These are phyloP conservation scores for Uria aalge DNA, from an alignment of 2,113 vertebrate species.

Conservation along the genomic window DNA sequence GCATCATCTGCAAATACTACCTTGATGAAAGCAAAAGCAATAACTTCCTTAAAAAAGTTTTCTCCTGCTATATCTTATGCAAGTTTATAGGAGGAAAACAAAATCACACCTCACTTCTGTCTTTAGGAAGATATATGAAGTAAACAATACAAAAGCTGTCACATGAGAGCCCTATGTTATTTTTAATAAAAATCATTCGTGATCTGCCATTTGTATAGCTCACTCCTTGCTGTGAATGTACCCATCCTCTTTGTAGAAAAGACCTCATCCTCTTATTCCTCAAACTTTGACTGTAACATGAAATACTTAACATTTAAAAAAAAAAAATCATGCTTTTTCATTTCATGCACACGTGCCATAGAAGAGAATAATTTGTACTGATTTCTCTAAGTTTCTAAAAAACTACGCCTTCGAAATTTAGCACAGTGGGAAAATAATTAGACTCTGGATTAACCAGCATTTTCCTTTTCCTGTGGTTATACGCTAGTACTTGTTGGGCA, in stretches of 20 bases:
- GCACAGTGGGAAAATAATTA: not conserved
- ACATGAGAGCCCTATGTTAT: not conserved
- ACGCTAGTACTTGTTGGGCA: not conserved
- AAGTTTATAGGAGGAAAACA: not conserved
- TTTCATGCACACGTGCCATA: not conserved
- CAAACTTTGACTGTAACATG: not conserved
- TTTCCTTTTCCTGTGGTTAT: not conserved
- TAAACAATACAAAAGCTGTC: not conserved
- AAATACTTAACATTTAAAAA: not conserved
- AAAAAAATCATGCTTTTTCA: not conserved
- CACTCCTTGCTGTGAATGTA: not conserved
- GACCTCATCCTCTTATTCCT: not conserved
- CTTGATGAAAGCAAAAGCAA: not conserved
- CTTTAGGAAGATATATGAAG: not conserved
- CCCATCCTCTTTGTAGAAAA: not conserved
- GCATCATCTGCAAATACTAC: not conserved
- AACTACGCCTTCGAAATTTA: not conserved
- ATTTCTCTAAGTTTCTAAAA: not conserved
- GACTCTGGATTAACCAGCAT: not conserved
- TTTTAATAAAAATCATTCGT: not conserved
- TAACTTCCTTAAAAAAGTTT: not conserved
- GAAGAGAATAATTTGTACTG: not conserved
- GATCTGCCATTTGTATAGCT: not conserved
- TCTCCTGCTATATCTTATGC: not conserved
- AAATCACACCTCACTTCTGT: not conserved